Base-by-base conservation (phyloP, 2,797 vertebrate genomes). In the Sebastes jordani region DNA sequence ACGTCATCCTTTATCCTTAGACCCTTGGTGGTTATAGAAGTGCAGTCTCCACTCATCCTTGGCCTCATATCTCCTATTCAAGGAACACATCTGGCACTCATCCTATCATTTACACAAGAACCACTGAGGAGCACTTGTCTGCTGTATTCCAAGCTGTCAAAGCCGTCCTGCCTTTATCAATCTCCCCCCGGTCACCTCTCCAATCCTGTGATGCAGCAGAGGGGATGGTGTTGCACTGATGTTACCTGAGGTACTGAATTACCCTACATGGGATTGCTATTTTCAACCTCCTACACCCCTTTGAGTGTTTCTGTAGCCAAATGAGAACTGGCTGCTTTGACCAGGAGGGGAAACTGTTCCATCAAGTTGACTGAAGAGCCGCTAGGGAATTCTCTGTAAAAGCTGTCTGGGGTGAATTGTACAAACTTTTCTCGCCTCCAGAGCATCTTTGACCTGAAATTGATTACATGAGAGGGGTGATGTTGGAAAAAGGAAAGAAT, bases 381-480 rank as follows among this genome's bases (percentile, higher is more conserved):
- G 65, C n/a, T 55, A 9, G 77, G 73, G 84, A 76, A 65, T 82
- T 67, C 61, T 82, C 63, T 71, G 36, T 54, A 59, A 85, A 88
- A 84, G 52, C 66, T 29, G 32, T 73, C 73, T 30, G 56, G 36
- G 25, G 66, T 27, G 38, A 78, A 65, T 16, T 36, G 29, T 16
- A 61, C 58, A 64, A 65, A 59, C 70, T 75, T 61, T 32, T 11
- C 22, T 82, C 7, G 36, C 38, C 64, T 78, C 16, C 49, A 32
- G 78, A 74, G 56, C 59, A 70, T 71, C 66, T 74, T 70, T 80
- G 62, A 88, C 74, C 25, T 80, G 25, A 74, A 67, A 83, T 30
- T 62, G 52, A 60, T 78, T 68, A 68, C 11, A 69, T 1, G 22
- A 68, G 54, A 49, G 9, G 11, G 29, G 20, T 49, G 52, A 5